Percentiles rank a stretch among this genome's conserved stretches.
Evolutionary conservation across 2,797 vertebrate genomes (phyloP).

Genomic region (Coluber constrictor): DNA sequence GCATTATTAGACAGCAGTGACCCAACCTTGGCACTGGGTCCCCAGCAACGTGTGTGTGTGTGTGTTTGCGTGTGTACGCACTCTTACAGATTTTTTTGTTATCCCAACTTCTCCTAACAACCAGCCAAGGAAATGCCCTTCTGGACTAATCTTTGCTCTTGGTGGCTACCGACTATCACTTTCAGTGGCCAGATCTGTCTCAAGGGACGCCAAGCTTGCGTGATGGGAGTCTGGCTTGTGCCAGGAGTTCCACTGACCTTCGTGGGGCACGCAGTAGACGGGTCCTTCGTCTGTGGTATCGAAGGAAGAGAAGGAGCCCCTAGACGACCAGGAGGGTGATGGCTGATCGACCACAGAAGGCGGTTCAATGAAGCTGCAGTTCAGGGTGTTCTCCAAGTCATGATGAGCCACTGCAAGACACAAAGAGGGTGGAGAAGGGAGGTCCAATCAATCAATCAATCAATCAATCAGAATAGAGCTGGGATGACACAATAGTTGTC

Average conservation of each 20-base stretch:
- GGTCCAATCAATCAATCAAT: too few species aligned
- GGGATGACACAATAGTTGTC: too few species aligned
- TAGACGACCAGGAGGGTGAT: constrained; percentile 93
- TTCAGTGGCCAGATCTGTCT: not conserved
- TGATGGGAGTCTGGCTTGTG: not conserved
- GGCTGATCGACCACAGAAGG: constrained; percentile 89
- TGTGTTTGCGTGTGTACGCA: not conserved
- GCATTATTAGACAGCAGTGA: not conserved
- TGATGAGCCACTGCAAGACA: constrained; percentile 87
- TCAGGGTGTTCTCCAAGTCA: constrained; percentile 93
- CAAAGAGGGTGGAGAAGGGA: not conserved
- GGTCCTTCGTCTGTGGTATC: constrained; percentile 95
- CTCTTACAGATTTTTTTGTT: not conserved
- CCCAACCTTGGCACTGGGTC: not conserved
- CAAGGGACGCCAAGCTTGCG: not conserved
- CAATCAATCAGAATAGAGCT: too few species aligned
- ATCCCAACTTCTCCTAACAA: not conserved
- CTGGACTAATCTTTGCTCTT: not conserved
- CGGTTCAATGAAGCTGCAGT: constrained; percentile 96
- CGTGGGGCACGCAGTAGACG: constrained; percentile 92
- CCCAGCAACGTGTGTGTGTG: not conserved
- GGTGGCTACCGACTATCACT: not conserved
- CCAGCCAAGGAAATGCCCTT: not conserved
- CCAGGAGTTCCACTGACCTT: constrained; percentile 80
- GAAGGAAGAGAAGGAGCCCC: constrained; percentile 95